These are phyloP conservation scores for Myotis davidii DNA, from an alignment of 2,113 vertebrate genomes.

Conservation along the genomic window DNA sequence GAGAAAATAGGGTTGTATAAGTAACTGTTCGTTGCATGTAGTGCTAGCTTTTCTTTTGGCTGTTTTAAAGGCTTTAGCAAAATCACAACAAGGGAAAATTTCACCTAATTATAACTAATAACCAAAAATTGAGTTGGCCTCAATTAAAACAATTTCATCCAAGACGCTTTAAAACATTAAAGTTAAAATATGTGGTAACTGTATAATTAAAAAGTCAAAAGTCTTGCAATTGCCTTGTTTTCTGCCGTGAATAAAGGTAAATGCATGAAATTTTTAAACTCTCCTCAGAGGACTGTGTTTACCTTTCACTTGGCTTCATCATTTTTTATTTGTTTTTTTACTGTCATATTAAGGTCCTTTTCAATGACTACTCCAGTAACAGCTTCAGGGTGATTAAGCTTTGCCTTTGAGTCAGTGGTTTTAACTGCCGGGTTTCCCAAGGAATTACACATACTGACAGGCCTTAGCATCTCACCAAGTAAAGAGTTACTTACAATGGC, in stretches of 20 bases:
- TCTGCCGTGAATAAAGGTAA: constrained; percentile 67
- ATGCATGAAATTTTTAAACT: constrained; percentile 54
- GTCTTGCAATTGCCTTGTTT: constrained; percentile 72
- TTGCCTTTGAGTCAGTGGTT: constrained; percentile 26
- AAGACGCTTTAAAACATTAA: constrained; percentile 71
- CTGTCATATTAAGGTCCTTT: constrained; percentile 55
- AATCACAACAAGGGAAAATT: constrained; percentile 70
- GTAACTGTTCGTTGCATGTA: constrained; percentile 41
- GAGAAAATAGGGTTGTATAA: constrained; percentile 61
- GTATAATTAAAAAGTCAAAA: constrained; percentile 77
- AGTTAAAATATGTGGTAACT: constrained; percentile 73
- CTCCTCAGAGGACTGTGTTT: constrained; percentile 55
- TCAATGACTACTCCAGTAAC: constrained; percentile 58
- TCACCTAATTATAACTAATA: constrained; percentile 79
- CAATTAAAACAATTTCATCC: constrained; percentile 76
- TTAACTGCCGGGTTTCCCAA: constrained; percentile 37
- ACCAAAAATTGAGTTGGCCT: constrained; percentile 72
- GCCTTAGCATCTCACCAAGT: not conserved
- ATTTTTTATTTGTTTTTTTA: constrained; percentile 72
- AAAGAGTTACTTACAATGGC: not conserved
- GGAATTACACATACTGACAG: constrained; percentile 14
- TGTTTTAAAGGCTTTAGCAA: constrained; percentile 70
- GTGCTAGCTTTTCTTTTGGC: constrained; percentile 53
- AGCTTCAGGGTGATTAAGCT: constrained; percentile 51
- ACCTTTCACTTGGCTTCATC: constrained; percentile 72